Base-by-base conservation (phyloP, 1,140 invertebrate genomes). In the Caerostris darwini region DNA sequence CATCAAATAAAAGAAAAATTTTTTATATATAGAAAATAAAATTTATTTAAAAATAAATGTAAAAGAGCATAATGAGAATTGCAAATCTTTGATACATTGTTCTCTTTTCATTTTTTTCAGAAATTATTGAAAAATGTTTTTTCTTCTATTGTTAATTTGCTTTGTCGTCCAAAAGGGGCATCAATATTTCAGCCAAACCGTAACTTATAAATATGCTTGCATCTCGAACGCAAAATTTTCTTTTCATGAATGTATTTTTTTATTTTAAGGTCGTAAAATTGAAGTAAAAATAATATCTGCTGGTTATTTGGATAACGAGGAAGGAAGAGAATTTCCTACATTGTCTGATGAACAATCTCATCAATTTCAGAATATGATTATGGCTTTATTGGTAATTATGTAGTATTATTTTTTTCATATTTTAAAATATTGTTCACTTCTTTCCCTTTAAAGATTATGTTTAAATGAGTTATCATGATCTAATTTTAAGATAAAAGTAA, bases 281-380 rank as follows among this genome's bases (percentile, higher is more conserved):
- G 94, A 95, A 94, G 94, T 95, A 1, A 95, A 95, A 88, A 95
- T 95, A 58, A 94, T 95, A 58, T 92, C 92, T 10, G 94, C 90
- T 77, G 95, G 93, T 8, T 94, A 94, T 86, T 92, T 57, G 85
- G 95, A 92, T 54, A 83, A 88, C 81, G 94, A 94, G 81, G 92
- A 94, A 17, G 94, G 89, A n/a, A 93, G 86, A 77, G 89, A 94
- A 34, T 90, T 92, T 90, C 82, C 94, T 85, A n/a, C 83, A 3
- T 82, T 95, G 54, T 67, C 94, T 34, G 95, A 95, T 67, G 94
- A 94, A 94, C 92, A 95, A 93, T 85, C 94, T 12, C 83, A 69
- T 67, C 95, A 95, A 50, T 95, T 95, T 86, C 94, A 95, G 69
- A 94, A 90, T 58, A 93, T 95, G 89, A 94, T 95, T 3, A 92